Percentiles rank a stretch among this genome's conserved stretches.
These are phyloP conservation scores for Bubalus kerabau DNA, from an alignment of 2,113 vertebrate genomes.

Conservation along the genomic window DNA sequence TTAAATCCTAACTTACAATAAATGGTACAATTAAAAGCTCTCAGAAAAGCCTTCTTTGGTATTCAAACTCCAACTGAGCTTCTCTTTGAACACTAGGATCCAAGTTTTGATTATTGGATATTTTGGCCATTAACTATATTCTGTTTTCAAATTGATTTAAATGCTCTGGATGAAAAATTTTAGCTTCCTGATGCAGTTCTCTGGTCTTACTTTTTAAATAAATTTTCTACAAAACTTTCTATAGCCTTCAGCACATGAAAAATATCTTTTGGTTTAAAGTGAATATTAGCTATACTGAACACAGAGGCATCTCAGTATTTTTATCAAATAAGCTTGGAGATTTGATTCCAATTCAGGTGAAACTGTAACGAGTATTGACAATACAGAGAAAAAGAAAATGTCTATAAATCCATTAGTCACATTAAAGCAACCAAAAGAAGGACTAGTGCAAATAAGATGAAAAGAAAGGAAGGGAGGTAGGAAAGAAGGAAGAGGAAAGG, in stretches of 20 bases:
- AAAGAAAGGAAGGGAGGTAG: not conserved
- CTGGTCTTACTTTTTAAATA: not conserved
- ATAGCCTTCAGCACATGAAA: not conserved
- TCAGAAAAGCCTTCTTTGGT: not conserved
- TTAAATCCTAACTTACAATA: not conserved
- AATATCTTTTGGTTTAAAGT: not conserved
- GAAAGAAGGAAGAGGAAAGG: not conserved
- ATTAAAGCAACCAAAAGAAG: constrained; percentile 53
- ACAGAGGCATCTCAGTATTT: not conserved
- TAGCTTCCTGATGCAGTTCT: not conserved
- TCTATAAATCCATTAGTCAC: constrained; percentile 55
- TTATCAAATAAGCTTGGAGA: constrained; percentile 29
- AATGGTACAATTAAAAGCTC: not conserved
- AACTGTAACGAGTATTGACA: constrained; percentile 1
- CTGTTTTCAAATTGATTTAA: not conserved
- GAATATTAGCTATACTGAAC: not conserved
- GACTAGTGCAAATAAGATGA: not conserved
- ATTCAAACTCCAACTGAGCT: not conserved
- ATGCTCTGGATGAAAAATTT: not conserved
- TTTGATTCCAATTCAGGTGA: constrained; percentile 45
- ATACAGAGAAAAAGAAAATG: constrained; percentile 42
- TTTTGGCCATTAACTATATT: not conserved
- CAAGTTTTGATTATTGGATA: not conserved
- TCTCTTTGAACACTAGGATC: not conserved
- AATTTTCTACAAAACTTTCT: not conserved